Evolutionary conservation across 2,888 invertebrate species (phyloP).

Genomic region (Meta bourneti): DNA sequence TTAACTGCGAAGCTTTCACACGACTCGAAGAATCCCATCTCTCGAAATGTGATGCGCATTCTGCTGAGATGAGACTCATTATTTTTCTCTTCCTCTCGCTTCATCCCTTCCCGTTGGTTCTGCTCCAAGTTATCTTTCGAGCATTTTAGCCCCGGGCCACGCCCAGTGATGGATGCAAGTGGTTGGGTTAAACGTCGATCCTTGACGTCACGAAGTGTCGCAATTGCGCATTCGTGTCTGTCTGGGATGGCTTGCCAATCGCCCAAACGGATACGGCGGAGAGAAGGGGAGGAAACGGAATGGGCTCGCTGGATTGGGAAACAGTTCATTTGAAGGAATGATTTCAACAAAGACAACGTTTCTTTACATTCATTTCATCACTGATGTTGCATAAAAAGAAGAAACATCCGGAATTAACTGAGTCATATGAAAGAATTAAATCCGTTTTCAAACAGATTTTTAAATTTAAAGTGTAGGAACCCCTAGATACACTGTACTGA

Average conservation of each 20-base stretch:
- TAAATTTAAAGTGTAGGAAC: too few species aligned
- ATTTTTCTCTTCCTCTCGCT: neutral
- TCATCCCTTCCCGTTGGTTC: constrained; percentile 12
- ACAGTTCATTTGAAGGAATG: too few species aligned
- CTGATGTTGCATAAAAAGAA: too few species aligned
- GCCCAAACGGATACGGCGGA: neutral
- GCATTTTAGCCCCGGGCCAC: constrained; percentile 27
- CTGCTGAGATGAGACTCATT: neutral
- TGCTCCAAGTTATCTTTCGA: constrained; percentile 54
- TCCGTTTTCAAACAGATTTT: too few species aligned
- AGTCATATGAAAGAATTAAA: too few species aligned
- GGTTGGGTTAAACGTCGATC: constrained; percentile 40
- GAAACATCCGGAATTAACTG: too few species aligned
- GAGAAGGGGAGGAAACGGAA: neutral
- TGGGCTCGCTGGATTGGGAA: too few species aligned
- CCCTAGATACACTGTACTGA: too few species aligned
- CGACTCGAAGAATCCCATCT: neutral
- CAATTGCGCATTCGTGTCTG: constrained; percentile 46
- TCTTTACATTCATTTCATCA: too few species aligned
- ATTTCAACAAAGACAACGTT: too few species aligned
- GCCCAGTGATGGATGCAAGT: constrained; percentile 58
- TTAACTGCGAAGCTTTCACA: neutral
- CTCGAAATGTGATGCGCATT: neutral
- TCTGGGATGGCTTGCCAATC: constrained; percentile 37
- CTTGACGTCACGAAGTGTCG: constrained; percentile 59